phyloP scores from a whole-genome alignment of 2,113 vertebrate genomes.

The Phrynosoma platyrhinos region DNA sequence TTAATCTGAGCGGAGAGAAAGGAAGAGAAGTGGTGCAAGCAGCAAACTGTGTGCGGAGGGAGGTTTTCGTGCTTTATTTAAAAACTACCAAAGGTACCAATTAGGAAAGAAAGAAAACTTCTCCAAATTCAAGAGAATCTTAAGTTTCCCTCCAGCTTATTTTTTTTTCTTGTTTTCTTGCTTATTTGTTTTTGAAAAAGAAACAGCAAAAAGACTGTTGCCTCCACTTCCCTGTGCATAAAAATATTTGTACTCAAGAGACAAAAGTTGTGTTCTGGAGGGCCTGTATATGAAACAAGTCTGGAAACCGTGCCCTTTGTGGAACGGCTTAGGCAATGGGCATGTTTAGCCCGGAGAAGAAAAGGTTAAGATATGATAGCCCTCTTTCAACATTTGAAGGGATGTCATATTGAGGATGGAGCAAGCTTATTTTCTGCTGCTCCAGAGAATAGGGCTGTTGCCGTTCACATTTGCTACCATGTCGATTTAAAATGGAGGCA shows the following conservation, averaged over 20 bases:
- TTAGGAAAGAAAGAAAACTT: conserved; percentile 12
- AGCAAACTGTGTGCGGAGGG: conserved; percentile 8
- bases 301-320: no score
- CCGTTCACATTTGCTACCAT: no score
- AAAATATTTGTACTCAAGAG: conserved; percentile 58
- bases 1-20: conserved; percentile 51
- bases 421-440: no score
- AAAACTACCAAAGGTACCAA: conserved; percentile 13
- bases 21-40: conserved; percentile 58
- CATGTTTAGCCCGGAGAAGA: no score
- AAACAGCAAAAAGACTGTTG: conserved; percentile 48
- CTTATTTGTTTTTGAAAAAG: background rate
- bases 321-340: no score
- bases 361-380: no score
- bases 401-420: no score
- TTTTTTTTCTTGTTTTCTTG: no score
- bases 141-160: background rate
- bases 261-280: conserved; percentile 43
- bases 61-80: background rate
- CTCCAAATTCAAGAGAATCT: background rate
- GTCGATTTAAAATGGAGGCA: no score
- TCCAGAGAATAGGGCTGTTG: no score
- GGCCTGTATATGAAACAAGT: conserved; percentile 2
- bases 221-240: conserved; percentile 20
- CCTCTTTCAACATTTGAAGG: no score